Conservation (phyloP, 1,140 invertebrate genomes). For the Ptiloglossa arizonensis region DNA sequence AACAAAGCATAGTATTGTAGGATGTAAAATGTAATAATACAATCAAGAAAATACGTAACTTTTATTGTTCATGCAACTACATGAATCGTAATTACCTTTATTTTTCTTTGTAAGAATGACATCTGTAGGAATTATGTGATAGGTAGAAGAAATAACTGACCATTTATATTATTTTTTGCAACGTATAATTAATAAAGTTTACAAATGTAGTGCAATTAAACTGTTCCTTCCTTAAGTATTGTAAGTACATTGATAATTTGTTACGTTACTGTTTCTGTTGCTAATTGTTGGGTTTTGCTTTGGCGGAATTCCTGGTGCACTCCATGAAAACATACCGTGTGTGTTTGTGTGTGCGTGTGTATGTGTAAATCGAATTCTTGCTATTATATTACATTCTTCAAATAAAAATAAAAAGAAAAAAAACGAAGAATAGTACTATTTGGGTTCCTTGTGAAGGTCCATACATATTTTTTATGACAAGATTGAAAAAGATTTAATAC, state of each 20-base stretch:
- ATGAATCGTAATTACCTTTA: not conserved
- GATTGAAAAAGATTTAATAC: slow-evolving; percentile 28
- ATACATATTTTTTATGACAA: slow-evolving; percentile 21
- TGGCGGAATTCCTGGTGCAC: slow-evolving; percentile 14
- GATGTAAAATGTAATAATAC: not conserved
- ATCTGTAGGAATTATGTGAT: not conserved
- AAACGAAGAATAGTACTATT: not conserved
- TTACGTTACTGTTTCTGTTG: slow-evolving; percentile 24
- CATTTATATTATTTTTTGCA: slow-evolving; percentile 49
- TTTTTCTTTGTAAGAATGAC: not conserved
- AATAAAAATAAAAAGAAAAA: not conserved
- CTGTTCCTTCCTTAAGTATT: slow-evolving; percentile 58
- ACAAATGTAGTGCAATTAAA: slow-evolving; percentile 69
- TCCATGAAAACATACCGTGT: slow-evolving; percentile 20
- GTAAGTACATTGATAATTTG: slow-evolving; percentile 59
- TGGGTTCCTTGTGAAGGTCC: slow-evolving; percentile 1
- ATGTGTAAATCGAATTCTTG: not conserved
- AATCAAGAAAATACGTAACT: not conserved
- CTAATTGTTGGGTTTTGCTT: slow-evolving; percentile 33
- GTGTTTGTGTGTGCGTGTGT: not conserved
- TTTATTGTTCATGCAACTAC: not conserved
- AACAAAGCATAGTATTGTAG: not conserved
- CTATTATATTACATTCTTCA: not conserved
- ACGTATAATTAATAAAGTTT: slow-evolving; percentile 72
- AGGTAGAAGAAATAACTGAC: slow-evolving; percentile 11